Percentiles rank a stretch among this genome's conserved stretches.
These are phyloP conservation scores for Geotrupes spiniger DNA, from an alignment of 2,888 invertebrate genomes.

Conservation along the genomic window DNA sequence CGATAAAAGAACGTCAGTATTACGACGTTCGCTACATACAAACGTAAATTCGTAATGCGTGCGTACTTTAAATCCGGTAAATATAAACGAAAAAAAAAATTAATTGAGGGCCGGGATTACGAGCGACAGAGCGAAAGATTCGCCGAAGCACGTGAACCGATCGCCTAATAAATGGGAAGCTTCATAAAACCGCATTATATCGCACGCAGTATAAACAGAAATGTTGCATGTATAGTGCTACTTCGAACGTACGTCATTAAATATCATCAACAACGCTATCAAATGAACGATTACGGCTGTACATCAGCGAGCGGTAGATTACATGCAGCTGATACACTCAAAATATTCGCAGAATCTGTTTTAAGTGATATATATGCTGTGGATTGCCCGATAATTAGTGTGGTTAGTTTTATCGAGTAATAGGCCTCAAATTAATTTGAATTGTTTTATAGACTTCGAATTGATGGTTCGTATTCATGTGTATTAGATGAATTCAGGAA, in stretches of 20 bases:
- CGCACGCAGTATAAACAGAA: conserved; percentile 24
- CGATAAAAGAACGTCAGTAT: too few relatives aligned
- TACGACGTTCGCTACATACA: too few relatives aligned
- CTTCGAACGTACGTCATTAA: conserved; percentile 28
- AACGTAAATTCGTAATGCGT: too few relatives aligned
- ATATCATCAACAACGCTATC: conserved; percentile 26
- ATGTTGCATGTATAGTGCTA: conserved; percentile 31
- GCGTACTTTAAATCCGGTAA: background rate
- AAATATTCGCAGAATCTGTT: conserved; percentile 2
- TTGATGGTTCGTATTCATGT: too few relatives aligned
- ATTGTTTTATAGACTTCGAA: too few relatives aligned
- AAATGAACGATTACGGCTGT: background rate
- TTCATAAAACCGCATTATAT: conserved; percentile 14
- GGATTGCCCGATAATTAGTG: background rate
- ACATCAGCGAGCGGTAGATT: background rate
- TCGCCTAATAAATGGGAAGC: conserved; percentile 22
- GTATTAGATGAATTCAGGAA: too few relatives aligned
- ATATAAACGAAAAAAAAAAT: conserved; percentile 1
- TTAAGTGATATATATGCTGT: background rate
- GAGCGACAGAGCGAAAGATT: conserved; percentile 4
- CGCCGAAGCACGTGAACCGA: conserved; percentile 22
- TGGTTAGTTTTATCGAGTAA: too few relatives aligned
- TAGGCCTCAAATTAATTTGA: too few relatives aligned
- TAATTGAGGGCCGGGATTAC: background rate
- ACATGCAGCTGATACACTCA: background rate